phyloP scores from a whole-genome alignment of 2,797 vertebrate species.

The Borostomias antarcticus region DNA sequence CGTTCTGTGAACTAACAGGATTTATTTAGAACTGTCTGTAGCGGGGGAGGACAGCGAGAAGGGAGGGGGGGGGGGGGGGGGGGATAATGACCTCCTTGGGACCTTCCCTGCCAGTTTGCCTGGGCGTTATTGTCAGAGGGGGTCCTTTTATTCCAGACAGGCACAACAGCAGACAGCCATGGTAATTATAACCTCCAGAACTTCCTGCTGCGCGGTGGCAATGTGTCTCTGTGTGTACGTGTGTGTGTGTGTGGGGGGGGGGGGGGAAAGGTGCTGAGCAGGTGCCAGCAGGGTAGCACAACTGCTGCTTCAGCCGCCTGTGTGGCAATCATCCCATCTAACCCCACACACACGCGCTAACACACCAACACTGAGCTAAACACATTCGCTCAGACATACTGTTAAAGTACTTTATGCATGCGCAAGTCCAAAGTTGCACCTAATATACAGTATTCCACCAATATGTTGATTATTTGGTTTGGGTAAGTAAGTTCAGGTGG shows the following conservation, averaged over 20 bases:
- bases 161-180: slow-evolving; percentile 41
- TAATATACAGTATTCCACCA: neutral
- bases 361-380: slow-evolving; percentile 25
- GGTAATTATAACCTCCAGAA: slow-evolving; percentile 41
- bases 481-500: neutral
- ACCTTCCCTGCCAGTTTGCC: slow-evolving; percentile 46
- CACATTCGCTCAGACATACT: slow-evolving; percentile 6
- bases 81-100: slow-evolving; percentile 42
- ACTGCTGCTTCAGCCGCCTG: slow-evolving; percentile 51
- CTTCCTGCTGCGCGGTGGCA: slow-evolving; percentile 29
- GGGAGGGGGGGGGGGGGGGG: slow-evolving; percentile 5
- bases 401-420: slow-evolving; percentile 13
- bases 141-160: slow-evolving; percentile 30
- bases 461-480: neutral
- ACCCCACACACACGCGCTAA: slow-evolving; percentile 24
- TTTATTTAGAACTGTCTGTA: slow-evolving; percentile 55
- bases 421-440: neutral
- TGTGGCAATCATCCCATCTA: slow-evolving; percentile 17
- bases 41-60: slow-evolving; percentile 22
- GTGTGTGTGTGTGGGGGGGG: no score
- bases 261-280: slow-evolving; percentile 53
- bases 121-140: slow-evolving; percentile 15
- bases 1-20: slow-evolving; percentile 45
- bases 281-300: slow-evolving; percentile 32
- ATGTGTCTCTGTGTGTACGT: slow-evolving; percentile 43